phyloP scores from a whole-genome alignment of 2,797 vertebrate species.

The Centropyge bicolor region DNA sequence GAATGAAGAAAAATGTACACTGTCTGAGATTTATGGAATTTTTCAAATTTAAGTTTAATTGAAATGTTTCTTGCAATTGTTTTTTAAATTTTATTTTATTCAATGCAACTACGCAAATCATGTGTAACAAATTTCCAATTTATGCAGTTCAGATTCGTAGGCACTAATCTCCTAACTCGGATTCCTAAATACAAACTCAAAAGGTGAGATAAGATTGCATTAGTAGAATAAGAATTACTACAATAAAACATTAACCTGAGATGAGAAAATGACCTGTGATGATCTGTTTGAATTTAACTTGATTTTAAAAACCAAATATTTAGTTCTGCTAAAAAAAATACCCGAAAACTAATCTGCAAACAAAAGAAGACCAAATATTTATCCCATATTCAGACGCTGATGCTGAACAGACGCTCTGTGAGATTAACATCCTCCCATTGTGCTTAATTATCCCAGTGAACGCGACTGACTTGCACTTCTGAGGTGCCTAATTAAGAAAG shows the following conservation, averaged over 20 bases:
- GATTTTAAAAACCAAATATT: constrained; percentile 12
- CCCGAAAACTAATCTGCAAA: constrained; percentile 32
- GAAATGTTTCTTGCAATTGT: neutral
- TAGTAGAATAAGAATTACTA: neutral
- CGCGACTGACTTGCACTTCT: constrained; percentile 62
- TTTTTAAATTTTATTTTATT: neutral
- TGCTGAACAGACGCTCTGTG: constrained; percentile 47
- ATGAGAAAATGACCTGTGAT: neutral
- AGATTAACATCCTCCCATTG: constrained; percentile 66
- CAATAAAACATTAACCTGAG: neutral
- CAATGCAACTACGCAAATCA: constrained; percentile 1
- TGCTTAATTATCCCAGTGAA: constrained; percentile 69
- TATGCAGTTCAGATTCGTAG: neutral
- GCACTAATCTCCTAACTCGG: neutral
- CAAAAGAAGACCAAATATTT: constrained; percentile 52
- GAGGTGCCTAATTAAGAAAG: constrained; percentile 74
- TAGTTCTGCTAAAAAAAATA: constrained; percentile 27
- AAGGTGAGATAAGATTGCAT: neutral
- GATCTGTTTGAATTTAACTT: constrained; percentile 16
- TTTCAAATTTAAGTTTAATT: neutral
- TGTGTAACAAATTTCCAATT: constrained; percentile 5
- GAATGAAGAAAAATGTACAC: neutral
- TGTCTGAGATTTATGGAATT: neutral
- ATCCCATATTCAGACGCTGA: constrained; percentile 16
- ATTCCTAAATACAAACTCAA: neutral